Evolutionary conservation across 2,888 invertebrate species (phyloP), one percentile per base, ranked within the genome.

Genomic region (Melipona beecheii): DNA sequence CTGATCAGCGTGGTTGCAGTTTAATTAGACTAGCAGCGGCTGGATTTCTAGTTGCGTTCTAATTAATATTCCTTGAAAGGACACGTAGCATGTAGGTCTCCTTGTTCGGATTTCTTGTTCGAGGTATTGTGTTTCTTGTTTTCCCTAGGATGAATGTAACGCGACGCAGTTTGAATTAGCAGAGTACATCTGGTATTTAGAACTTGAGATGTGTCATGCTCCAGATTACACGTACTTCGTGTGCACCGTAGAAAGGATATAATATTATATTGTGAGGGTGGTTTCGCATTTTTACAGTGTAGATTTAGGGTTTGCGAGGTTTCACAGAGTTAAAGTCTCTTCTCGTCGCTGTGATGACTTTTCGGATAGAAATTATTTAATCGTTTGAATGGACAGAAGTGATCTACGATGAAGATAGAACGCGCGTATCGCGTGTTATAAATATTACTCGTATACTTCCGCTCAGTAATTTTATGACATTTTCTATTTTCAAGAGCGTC

Each of bases 101-200:
- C 43, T 43, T 19, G 71, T 49, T 62, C 49, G 62, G 24, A 21
- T 72, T 24, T 72, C 60, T 50, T 21, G 73, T 73, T 56, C 5
- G 19, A 36, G 31, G 36, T 72, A 72, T 72, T 58, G 24, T 21
- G 49, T 72, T 72, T 49, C 71, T 72, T 72, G 58, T 24, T 52
- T 50, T 50, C 31, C 21, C 31, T 31, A 21, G 24, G 56, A 24
- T 24, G 36, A 6, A 31, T 17, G 21, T 15, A 36, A 17, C 69
- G n/a, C 21, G 69, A n/a, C 27, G 15, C 21, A 36, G 54, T 6
- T 24, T 36, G n/a, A 70, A n/a, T 36, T 31, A n/a, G 31, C 36
- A 15, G 31, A 36, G 11, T 21, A 21, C 36, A 70, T 21, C 5
- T 36, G 21, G 54, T 36, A 54, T 54, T 70, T 54, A 36, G 15